These are phyloP conservation scores for Myotis findleyi DNA, from an alignment of 2,797 vertebrate species.

Conservation along the genomic window DNA sequence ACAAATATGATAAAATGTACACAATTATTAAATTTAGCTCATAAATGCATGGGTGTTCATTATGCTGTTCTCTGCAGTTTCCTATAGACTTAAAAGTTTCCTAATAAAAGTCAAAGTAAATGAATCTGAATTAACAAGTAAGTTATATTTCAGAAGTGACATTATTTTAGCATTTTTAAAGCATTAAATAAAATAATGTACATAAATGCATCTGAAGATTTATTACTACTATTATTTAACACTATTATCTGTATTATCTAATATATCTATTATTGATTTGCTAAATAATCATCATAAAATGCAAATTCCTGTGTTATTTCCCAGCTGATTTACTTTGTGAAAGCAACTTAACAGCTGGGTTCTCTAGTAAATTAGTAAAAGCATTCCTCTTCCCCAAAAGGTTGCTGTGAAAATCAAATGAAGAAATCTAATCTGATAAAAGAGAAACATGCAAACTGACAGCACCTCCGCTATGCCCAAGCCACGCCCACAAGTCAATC, in stretches of 20 bases:
- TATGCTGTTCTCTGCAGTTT: conserved; percentile 11
- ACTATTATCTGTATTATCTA: background rate
- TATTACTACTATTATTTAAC: conserved; percentile 26
- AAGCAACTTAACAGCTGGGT: conserved; percentile 33
- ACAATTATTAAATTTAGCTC: background rate
- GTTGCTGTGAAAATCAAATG: background rate
- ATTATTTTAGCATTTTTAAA: conserved; percentile 41
- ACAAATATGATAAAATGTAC: background rate
- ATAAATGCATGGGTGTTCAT: background rate
- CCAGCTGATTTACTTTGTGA: conserved; percentile 10
- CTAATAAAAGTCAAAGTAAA: conserved; percentile 49
- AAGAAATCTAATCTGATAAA: background rate
- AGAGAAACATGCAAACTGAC: no score
- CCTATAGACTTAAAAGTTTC: background rate
- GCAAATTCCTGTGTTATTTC: background rate
- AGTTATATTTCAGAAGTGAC: background rate
- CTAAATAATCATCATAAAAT: conserved; percentile 46
- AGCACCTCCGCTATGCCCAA: no score
- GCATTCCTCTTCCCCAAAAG: background rate
- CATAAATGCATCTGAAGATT: background rate
- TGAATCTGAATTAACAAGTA: conserved; percentile 1
- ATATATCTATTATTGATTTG: background rate
- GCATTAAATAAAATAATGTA: conserved; percentile 13
- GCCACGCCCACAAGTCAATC: no score
- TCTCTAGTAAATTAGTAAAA: background rate